Evolutionary conservation across 1,140 invertebrate genomes (phyloP).

Genomic region (Pemphigus obesinymphae): DNA sequence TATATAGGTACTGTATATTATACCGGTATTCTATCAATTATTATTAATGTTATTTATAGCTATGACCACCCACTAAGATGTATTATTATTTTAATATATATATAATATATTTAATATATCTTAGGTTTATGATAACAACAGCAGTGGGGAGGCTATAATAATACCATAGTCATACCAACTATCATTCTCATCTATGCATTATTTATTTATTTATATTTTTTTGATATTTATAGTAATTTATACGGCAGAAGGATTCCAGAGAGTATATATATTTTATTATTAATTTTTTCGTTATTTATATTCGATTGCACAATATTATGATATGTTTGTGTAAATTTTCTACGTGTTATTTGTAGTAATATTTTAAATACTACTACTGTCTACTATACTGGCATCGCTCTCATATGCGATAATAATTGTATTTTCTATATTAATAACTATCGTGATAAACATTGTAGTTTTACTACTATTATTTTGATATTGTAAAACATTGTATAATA

Average conservation of each 20-base stretch:
- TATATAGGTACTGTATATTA: background rate
- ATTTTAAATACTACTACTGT: no score
- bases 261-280: background rate
- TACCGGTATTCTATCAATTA: no score
- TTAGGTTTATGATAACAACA: no score
- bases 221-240: background rate
- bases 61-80: no score
- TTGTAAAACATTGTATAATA: no score
- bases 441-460: background rate
- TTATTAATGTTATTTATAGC: no score
- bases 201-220: background rate
- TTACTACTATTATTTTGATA: background rate
- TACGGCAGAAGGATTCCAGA: background rate
- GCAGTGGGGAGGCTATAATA: background rate
- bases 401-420: background rate
- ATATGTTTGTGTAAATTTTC: background rate
- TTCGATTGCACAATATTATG: background rate
- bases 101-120: no score
- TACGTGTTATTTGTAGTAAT: background rate
- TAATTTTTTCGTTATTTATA: background rate
- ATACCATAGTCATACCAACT: background rate
- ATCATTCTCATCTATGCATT: background rate
- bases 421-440: background rate
- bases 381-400: background rate
- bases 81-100: no score